phyloP scores from a whole-genome alignment of 2,113 vertebrate genomes.

The Nipponia nippon region DNA sequence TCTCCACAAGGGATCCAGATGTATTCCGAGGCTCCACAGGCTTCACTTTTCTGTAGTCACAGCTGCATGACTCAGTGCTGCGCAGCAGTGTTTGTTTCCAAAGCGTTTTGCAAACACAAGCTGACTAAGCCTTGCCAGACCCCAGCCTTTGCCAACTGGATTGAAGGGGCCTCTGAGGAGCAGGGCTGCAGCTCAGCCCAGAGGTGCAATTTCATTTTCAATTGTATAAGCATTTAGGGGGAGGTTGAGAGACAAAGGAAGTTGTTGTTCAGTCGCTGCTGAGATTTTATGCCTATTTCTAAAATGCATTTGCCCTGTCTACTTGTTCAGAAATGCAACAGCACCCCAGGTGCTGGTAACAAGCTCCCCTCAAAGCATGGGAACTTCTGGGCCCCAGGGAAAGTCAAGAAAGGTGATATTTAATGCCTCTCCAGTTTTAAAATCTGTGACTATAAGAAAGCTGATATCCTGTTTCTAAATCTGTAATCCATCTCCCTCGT shows the following conservation, averaged over 20 bases:
- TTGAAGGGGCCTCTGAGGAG: slow-evolving; percentile 39
- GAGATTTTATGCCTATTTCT: neutral
- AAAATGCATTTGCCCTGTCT: neutral
- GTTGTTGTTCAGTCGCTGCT: neutral
- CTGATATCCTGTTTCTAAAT: neutral
- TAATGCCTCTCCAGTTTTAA: neutral
- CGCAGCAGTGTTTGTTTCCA: slow-evolving; percentile 2
- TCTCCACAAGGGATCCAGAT: neutral
- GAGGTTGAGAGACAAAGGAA: neutral
- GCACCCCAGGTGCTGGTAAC: neutral
- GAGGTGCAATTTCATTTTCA: slow-evolving; percentile 41
- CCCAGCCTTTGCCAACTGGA: slow-evolving; percentile 7
- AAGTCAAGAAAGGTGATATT: neutral
- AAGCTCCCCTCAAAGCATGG: neutral
- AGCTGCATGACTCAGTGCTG: slow-evolving; percentile 41
- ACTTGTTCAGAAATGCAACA: neutral
- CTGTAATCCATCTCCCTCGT: neutral
- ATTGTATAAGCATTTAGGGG: neutral
- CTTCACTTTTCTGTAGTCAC: neutral
- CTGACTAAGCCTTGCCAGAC: slow-evolving; percentile 30
- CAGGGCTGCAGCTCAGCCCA: neutral
- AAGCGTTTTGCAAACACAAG: neutral
- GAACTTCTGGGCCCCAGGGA: neutral
- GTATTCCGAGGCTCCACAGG: neutral
- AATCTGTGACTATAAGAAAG: neutral